Conservation (phyloP, 2,797 vertebrate species). For the Trematomus bernacchii region DNA sequence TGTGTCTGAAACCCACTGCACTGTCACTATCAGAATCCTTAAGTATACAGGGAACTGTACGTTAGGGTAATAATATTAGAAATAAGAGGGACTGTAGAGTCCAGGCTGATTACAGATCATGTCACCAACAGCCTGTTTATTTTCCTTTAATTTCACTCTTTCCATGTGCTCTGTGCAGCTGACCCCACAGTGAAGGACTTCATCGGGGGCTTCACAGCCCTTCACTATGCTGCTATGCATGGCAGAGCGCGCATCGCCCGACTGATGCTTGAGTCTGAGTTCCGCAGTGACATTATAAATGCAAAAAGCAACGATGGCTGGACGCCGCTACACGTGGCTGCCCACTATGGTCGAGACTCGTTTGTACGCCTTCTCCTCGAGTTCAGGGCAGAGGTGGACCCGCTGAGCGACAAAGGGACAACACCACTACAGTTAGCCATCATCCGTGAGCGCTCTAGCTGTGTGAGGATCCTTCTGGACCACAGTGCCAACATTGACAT, state of each 20-base stretch:
- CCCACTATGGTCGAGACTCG: constrained; percentile 97
- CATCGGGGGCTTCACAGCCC: constrained; percentile 97
- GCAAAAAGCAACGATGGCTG: constrained; percentile 99
- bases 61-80: neutral
- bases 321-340: constrained; percentile 97
- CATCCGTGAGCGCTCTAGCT: constrained; percentile 97
- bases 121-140: neutral
- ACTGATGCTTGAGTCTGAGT: constrained; percentile 96
- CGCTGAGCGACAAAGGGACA: constrained; percentile 97
- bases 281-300: constrained; percentile 95
- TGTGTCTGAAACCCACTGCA: no score
- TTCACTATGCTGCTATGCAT: constrained; percentile 99
- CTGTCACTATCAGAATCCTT: neutral
- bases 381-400: constrained; percentile 97
- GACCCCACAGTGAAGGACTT: constrained; percentile 98
- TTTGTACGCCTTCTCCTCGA: constrained; percentile 97
- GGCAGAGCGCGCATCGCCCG: constrained; percentile 96
- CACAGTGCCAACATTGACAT: constrained; percentile 99
- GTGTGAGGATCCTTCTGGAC: constrained; percentile 97
- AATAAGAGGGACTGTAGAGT: neutral
- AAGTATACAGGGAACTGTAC: constrained; percentile 45
- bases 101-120: neutral
- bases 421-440: constrained; percentile 97
- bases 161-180: constrained; percentile 78
- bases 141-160: neutral